A percentile compares a stretch with the other conserved stretches of the same genome.
phyloP scores from a whole-genome alignment of 2,888 invertebrate species.

The Drosophila paranaensis region DNA sequence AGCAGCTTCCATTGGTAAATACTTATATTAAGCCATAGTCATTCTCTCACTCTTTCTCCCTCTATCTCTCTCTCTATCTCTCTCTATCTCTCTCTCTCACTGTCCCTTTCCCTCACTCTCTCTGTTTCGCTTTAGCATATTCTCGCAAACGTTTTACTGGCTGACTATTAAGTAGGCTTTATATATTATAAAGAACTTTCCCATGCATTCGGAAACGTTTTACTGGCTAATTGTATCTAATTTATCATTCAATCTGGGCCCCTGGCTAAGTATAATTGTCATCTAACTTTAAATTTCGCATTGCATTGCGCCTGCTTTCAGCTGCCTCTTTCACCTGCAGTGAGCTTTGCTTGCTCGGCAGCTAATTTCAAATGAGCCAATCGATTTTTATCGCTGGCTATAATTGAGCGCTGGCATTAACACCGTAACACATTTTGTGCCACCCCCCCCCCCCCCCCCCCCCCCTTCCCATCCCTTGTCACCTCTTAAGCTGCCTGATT shows the following conservation, averaged over 20 bases:
- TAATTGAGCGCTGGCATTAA: constrained; percentile 71
- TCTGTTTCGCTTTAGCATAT: not conserved
- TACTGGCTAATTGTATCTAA: not conserved
- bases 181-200: not conserved
- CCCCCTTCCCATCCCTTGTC: not conserved
- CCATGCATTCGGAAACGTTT: not conserved
- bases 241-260: too few species aligned
- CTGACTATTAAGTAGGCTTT: too few species aligned
- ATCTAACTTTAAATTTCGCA: not conserved
- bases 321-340: too few species aligned
- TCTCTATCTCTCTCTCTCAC: not conserved
- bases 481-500: constrained; percentile 53
- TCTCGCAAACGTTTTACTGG: too few species aligned
- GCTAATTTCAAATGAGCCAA: constrained; percentile 64
- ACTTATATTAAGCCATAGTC: not conserved
- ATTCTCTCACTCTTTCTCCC: not conserved
- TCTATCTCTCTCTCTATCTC: not conserved
- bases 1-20: not conserved
- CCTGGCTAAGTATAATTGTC: too few species aligned
- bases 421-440: constrained; percentile 69
- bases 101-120: not conserved
- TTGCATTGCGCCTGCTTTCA: not conserved
- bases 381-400: constrained; percentile 71
- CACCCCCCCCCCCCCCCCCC: constrained; percentile 9
- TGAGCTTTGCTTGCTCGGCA: not conserved